These are phyloP conservation scores for Corbicula japonica DNA, from an alignment of 2,888 invertebrate species.

Conservation along the genomic window DNA sequence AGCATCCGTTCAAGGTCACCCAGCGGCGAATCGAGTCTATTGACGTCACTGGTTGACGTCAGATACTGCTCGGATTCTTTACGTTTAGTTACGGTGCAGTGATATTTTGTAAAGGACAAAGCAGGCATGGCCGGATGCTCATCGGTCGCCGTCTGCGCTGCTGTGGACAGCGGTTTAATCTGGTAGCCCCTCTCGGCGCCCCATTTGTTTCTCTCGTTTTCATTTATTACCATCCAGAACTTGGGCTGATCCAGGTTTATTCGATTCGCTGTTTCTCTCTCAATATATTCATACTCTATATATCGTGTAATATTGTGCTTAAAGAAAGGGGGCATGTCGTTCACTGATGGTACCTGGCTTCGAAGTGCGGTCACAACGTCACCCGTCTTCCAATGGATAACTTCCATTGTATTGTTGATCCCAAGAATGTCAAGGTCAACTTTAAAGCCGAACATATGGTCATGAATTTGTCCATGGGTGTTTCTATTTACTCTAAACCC, in stretches of 20 bases:
- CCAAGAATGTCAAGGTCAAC: conserved; percentile 73
- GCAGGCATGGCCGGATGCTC: conserved; percentile 64
- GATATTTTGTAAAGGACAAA: conserved; percentile 71
- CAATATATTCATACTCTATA: conserved; percentile 66
- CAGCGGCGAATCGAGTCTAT: conserved; percentile 59
- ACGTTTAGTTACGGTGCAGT: conserved; percentile 66
- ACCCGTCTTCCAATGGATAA: conserved; percentile 71
- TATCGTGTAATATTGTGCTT: conserved; percentile 69
- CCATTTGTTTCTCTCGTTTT: conserved; percentile 68
- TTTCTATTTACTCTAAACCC: conserved; percentile 54
- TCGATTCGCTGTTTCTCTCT: conserved; percentile 61
- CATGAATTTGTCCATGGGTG: conserved; percentile 70
- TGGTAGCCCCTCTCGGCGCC: conserved; percentile 68
- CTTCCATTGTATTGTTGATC: conserved; percentile 67
- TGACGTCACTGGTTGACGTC: conserved; percentile 58
- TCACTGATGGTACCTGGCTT: conserved; percentile 47
- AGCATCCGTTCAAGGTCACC: conserved; percentile 64
- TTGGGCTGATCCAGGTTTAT: conserved; percentile 65
- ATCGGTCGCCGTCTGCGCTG: conserved; percentile 65
- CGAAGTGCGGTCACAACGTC: conserved; percentile 61
- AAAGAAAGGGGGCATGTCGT: conserved; percentile 61
- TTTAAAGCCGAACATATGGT: conserved; percentile 75
- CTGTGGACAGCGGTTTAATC: conserved; percentile 64
- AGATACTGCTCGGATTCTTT: conserved; percentile 68
- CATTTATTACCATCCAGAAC: conserved; percentile 71